Percentiles rank a stretch among this genome's conserved stretches.
Evolutionary conservation across 2,888 invertebrate species (phyloP).

Genomic region (Morpho helenor): DNA sequence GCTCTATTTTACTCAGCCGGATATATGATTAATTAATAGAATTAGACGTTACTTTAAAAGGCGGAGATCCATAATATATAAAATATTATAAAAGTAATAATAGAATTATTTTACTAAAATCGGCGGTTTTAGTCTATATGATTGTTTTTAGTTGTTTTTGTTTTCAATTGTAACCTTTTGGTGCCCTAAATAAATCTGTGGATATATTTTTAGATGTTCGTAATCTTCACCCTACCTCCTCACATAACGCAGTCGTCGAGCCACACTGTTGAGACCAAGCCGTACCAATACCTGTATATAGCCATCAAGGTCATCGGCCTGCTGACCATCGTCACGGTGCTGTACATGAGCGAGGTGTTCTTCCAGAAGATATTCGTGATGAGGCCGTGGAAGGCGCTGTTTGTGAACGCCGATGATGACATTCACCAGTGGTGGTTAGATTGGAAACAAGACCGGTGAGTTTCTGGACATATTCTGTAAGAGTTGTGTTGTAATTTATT

Average conservation of each 20-base stretch:
- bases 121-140: no score
- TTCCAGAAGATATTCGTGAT: conserved; percentile 98
- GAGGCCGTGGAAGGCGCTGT: conserved; percentile 96
- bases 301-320: conserved; percentile 92
- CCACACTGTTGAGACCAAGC: conserved; percentile 87
- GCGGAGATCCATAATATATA: no score
- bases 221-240: conserved; percentile 90
- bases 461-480: not conserved
- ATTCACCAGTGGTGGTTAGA: conserved; percentile 97
- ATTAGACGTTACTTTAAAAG: no score
- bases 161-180: no score
- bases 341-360: conserved; percentile 97
- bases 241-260: conserved; percentile 86
- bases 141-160: no score
- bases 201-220: conserved; percentile 75
- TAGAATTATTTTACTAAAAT: no score
- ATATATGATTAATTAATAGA: no score
- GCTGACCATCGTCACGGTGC: conserved; percentile 90
- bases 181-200: not conserved
- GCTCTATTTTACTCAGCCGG: no score
- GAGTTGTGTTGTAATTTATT: no score
- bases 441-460: conserved; percentile 91
- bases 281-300: conserved; percentile 91
- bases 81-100: no score
- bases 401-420: conserved; percentile 96